Conservation (phyloP, 2,888 invertebrate species). For the Ptycholaimellus sp. region DNA sequence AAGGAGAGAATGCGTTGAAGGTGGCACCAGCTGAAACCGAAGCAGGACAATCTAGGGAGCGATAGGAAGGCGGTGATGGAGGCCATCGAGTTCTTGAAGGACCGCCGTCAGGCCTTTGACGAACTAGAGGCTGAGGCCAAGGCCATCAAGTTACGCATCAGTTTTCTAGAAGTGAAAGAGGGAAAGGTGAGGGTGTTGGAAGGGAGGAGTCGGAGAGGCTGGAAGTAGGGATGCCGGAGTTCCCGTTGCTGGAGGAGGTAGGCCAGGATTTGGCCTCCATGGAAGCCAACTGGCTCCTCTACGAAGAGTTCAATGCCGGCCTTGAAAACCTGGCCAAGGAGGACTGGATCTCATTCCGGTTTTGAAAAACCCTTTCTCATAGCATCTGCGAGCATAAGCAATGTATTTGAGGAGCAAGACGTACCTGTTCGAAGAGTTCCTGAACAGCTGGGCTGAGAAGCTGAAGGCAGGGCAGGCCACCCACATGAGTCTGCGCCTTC, state of each 20-base stretch:
- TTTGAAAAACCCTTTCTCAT: too few species aligned
- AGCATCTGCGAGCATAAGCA: too few species aligned
- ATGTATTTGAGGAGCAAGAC: conserved; percentile 49
- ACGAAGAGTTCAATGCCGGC: conserved; percentile 51
- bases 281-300: conserved; percentile 48
- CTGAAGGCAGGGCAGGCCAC: conserved; percentile 35
- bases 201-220: conserved; percentile 55
- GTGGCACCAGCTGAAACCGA: conserved; percentile 50
- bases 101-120: conserved; percentile 40
- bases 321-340: conserved; percentile 34
- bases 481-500: conserved; percentile 42
- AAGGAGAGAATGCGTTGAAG: too few species aligned
- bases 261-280: conserved; percentile 43
- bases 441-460: conserved; percentile 46
- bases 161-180: too few species aligned
- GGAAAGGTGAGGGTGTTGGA: too few species aligned
- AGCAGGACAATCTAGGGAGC: conserved; percentile 36
- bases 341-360: conserved; percentile 52
- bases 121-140: conserved; percentile 34
- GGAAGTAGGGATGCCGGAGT: conserved; percentile 42
- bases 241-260: conserved; percentile 42
- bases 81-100: conserved; percentile 38
- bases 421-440: conserved; percentile 56
- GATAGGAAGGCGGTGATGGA: conserved; percentile 34
- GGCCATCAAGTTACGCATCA: too few species aligned